A percentile compares a stretch with the other conserved stretches of the same genome.
Conservation (phyloP, 1,140 invertebrate genomes). For the Lepidurus arcticus region DNA sequence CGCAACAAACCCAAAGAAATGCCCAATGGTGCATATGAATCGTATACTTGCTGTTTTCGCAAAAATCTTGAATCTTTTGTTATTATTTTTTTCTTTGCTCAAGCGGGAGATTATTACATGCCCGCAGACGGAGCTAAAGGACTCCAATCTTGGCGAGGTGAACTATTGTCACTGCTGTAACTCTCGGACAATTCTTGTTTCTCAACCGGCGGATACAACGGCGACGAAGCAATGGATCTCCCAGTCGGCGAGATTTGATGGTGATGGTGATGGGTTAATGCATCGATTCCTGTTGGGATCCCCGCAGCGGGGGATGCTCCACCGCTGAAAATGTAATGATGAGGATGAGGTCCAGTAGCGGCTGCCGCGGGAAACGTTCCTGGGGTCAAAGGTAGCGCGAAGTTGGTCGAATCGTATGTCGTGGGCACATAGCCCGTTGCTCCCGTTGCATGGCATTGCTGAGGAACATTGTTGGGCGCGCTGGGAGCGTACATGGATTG, state of each 20-base stretch:
- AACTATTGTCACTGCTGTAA: slow-evolving; percentile 29
- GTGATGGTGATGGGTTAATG: slow-evolving; percentile 22
- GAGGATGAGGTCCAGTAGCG: slow-evolving; percentile 1
- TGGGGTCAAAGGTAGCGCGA: slow-evolving; percentile 25
- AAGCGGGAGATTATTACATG: slow-evolving; percentile 23
- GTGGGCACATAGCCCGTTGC: slow-evolving; percentile 12
- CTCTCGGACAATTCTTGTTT: slow-evolving; percentile 24
- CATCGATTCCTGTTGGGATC: slow-evolving; percentile 9
- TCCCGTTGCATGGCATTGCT: slow-evolving; percentile 23
- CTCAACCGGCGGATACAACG: slow-evolving; percentile 7
- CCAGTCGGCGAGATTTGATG: slow-evolving; percentile 25
- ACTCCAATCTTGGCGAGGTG: slow-evolving; percentile 27
- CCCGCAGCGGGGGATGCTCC: slow-evolving; percentile 23
- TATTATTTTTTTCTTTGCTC: not conserved
- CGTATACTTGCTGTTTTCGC: not conserved
- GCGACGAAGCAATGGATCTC: not conserved
- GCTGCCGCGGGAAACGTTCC: not conserved
- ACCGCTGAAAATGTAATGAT: slow-evolving; percentile 26
- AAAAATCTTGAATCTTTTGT: not conserved
- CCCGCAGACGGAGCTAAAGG: slow-evolving; percentile 11
- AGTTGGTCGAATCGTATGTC: not conserved
- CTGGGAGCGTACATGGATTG: not conserved
- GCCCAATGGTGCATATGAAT: not conserved
- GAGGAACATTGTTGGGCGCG: slow-evolving; percentile 2
- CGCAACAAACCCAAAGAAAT: not conserved